Evolutionary conservation across 2,797 vertebrate species (phyloP), one percentile per base, ranked within the genome.

Genomic region (Galaxias olidus): DNA sequence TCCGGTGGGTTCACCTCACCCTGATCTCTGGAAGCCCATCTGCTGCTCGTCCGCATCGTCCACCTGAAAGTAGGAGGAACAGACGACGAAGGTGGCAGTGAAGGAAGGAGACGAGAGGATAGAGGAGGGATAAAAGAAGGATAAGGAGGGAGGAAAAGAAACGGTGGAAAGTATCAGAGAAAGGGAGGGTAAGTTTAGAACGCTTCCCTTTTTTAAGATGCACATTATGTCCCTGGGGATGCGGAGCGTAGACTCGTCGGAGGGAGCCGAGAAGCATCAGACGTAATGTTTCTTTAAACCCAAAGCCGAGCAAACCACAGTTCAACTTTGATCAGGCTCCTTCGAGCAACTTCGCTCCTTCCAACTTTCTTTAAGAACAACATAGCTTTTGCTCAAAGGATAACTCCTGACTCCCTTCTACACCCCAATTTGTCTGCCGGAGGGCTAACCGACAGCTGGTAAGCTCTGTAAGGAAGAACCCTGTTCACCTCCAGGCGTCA

Each of bases 401-500:
- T 30, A 2, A 30, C 30, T 30, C 30, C 43, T 19, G 17, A 59
- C 15, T n/a, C 41, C 46, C 41, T 62, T 69, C 62, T 71, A 66
- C 0, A 10, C 61, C 41, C 63, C 65, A 65, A 44, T 78, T 60
- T 72, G 44, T 72, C 72, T 58, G 73, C 65, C 68, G 53, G 69
- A 30, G 62, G 58, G 58, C 70, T 73, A 17, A 43, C 17, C 40
- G 62, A 75, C 69, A 74, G 59, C 71, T 82, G 64, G 49, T 44
- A 66, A 71, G 60, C 64, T 65, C 52, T 57, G 44, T 44, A 51
- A 65, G 65, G 72, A 73, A 69, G 65, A 53, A 18, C 43, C 55
- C 15, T 13, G 63, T 68, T 64, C 65, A 50, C 66, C 66, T 74
- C 51, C 4, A 5, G 76, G 78, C 64, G 68, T 74, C 68, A 73